Percentiles rank a stretch among this genome's conserved stretches.
These are phyloP conservation scores for Octomys mimax DNA, from an alignment of 2,797 vertebrate genomes.

Conservation along the genomic window DNA sequence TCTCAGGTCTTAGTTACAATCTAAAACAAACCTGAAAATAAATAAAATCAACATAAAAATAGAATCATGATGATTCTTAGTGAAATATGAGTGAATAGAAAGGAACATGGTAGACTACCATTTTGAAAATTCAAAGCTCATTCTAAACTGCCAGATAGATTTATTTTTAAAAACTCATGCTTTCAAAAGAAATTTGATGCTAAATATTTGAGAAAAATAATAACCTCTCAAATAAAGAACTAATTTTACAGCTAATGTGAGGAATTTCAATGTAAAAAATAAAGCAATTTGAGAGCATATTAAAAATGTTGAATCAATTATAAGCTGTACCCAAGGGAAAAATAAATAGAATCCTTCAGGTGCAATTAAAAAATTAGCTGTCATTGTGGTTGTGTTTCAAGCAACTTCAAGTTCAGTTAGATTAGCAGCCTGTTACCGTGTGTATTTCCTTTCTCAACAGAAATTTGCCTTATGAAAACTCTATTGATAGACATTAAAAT, in stretches of 20 bases:
- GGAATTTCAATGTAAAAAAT: conserved; percentile 57
- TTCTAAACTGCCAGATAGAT: not conserved
- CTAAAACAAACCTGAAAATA: conserved; percentile 35
- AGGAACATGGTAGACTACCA: not conserved
- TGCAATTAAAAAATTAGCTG: conserved; percentile 56
- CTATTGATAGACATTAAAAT: conserved; percentile 71
- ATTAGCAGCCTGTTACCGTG: conserved; percentile 48
- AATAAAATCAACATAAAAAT: conserved; percentile 43
- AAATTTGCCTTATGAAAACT: conserved; percentile 60
- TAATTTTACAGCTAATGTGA: not conserved
- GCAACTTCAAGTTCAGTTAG: conserved; percentile 22
- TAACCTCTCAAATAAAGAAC: conserved; percentile 12
- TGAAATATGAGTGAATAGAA: not conserved
- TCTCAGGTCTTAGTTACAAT: not conserved
- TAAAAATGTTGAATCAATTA: not conserved
- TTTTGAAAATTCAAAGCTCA: conserved; percentile 28
- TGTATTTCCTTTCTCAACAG: not conserved
- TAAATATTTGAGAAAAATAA: conserved; percentile 12
- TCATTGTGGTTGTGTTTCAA: conserved; percentile 27
- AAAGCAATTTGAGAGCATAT: conserved; percentile 6
- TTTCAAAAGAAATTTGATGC: conserved; percentile 61
- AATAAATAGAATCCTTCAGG: not conserved
- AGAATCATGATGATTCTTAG: conserved; percentile 20
- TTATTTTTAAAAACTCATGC: conserved; percentile 8
- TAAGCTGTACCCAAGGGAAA: not conserved